A percentile compares a stretch with the other conserved stretches of the same genome.
Evolutionary conservation across 2,113 vertebrate species (phyloP).

Genomic region (Piprites chloris): DNA sequence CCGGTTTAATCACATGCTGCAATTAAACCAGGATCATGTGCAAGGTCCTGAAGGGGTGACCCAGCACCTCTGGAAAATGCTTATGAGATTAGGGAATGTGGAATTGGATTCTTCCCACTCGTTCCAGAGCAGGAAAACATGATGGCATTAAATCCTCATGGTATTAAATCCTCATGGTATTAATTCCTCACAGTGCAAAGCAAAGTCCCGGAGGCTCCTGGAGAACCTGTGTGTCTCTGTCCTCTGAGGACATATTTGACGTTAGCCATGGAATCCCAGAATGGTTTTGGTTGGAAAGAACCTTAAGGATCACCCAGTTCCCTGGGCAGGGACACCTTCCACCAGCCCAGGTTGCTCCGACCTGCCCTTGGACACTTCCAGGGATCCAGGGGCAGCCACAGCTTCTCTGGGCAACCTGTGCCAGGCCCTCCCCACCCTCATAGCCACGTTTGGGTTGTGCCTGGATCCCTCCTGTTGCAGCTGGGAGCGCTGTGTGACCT

Average conservation of each 20-base stretch:
- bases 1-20: background rate
- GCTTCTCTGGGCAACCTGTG: background rate
- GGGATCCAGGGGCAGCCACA: background rate
- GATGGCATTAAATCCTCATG: too few species aligned
- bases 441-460: background rate
- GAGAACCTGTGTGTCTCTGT: background rate
- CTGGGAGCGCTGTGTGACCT: background rate
- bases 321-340: background rate
- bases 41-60: background rate
- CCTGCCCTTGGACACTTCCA: background rate
- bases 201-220: background rate
- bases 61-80: background rate
- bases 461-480: background rate
- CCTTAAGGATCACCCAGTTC: background rate
- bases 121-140: background rate
- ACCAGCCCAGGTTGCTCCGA: background rate
- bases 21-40: background rate
- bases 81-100: background rate
- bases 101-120: background rate
- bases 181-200: background rate
- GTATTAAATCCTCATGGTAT: background rate
- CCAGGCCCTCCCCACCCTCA: background rate
- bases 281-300: background rate
- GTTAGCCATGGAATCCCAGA: background rate
- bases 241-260: background rate